These are phyloP conservation scores for Ormia ochracea DNA, from an alignment of 2,888 invertebrate species.

Conservation along the genomic window DNA sequence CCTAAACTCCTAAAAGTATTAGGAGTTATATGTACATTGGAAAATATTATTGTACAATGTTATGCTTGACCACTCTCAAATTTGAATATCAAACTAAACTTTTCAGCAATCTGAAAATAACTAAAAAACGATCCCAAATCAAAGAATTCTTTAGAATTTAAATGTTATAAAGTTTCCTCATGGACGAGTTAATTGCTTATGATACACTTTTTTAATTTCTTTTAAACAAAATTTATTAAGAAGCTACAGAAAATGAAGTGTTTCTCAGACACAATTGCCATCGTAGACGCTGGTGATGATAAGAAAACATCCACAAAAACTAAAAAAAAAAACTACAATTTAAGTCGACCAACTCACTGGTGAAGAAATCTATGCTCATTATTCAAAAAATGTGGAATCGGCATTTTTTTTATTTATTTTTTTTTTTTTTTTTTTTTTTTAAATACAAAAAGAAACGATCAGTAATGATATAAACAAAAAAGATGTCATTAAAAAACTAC, in stretches of 20 bases:
- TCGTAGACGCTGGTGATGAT: constrained; percentile 29
- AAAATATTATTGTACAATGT: too few species aligned
- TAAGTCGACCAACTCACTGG: constrained; percentile 32
- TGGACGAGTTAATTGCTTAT: constrained; percentile 34
- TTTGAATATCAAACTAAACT: too few species aligned
- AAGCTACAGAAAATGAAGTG: constrained; percentile 16
- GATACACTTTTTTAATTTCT: not conserved
- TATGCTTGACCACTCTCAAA: too few species aligned
- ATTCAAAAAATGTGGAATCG: constrained; percentile 52
- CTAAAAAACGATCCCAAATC: too few species aligned
- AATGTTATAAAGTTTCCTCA: too few species aligned
- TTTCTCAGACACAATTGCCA: constrained; percentile 40
- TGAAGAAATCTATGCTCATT: constrained; percentile 45
- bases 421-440: constrained; percentile 33
- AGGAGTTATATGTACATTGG: too few species aligned
- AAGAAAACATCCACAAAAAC: constrained; percentile 11
- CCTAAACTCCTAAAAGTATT: too few species aligned
- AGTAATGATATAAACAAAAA: constrained; percentile 28
- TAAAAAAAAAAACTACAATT: not conserved
- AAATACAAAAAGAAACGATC: constrained; percentile 20
- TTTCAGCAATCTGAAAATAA: too few species aligned
- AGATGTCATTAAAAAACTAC: constrained; percentile 18
- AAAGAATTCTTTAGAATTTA: too few species aligned
- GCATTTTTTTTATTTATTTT: constrained; percentile 53
- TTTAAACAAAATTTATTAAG: not conserved